phyloP scores from a whole-genome alignment of 1,140 invertebrate genomes.

The Camponotus pennsylvanicus region DNA sequence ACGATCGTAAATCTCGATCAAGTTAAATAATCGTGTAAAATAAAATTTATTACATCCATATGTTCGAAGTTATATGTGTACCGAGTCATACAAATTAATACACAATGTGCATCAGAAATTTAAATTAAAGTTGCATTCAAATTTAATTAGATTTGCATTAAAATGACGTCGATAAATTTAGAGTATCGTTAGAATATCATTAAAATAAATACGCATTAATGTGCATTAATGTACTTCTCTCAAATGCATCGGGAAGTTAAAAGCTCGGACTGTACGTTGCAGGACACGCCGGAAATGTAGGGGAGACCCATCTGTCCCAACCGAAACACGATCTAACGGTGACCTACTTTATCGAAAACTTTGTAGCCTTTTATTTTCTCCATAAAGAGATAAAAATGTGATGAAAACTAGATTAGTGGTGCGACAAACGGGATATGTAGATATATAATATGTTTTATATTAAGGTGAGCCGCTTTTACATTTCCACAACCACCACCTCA shows the following conservation, averaged over 20 bases:
- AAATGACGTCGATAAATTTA: neutral
- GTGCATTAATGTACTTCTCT: neutral
- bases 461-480: constrained; percentile 39
- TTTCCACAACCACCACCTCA: constrained; percentile 50
- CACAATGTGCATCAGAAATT: neutral
- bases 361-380: constrained; percentile 2
- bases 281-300: constrained; percentile 61
- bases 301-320: constrained; percentile 61
- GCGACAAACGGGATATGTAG: constrained; percentile 46
- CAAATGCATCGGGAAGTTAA: neutral
- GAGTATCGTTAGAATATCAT: constrained; percentile 8
- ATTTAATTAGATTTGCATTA: neutral
- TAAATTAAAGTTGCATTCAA: neutral
- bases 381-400: constrained; percentile 6
- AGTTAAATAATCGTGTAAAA: neutral
- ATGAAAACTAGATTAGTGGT: constrained; percentile 39
- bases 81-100: neutral
- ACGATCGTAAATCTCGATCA: constrained; percentile 14
- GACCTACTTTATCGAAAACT: constrained; percentile 42
- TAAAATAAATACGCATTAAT: neutral
- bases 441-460: constrained; percentile 26
- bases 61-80: neutral
- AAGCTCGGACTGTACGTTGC: constrained; percentile 1
- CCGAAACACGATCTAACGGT: constrained; percentile 49
- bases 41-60: neutral